These are phyloP conservation scores for Epinephelus cyanopodus DNA, from an alignment of 2,113 vertebrate genomes.

Conservation along the genomic window DNA sequence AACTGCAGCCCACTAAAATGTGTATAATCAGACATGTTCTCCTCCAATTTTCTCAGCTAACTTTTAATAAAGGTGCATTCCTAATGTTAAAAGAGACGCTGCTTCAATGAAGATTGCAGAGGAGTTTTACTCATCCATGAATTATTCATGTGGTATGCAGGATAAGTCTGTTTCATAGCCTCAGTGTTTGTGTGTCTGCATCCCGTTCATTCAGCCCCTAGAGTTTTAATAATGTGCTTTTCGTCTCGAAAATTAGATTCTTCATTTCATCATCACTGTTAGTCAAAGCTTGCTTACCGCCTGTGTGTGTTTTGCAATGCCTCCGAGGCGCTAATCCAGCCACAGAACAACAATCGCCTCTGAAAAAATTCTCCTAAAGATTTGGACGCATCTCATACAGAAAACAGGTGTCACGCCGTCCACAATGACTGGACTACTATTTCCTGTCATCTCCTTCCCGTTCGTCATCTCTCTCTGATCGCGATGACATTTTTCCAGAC, in stretches of 20 bases:
- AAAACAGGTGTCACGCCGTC: background rate
- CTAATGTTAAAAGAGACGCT: slow-evolving; percentile 15
- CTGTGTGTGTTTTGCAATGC: background rate
- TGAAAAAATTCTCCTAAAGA: slow-evolving; percentile 24
- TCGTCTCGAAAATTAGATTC: slow-evolving; percentile 38
- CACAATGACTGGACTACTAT: background rate
- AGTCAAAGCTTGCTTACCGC: slow-evolving; percentile 30
- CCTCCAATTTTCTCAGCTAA: background rate
- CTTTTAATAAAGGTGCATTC: background rate
- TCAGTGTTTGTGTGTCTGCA: background rate
- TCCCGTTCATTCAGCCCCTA: background rate
- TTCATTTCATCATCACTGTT: slow-evolving; percentile 34
- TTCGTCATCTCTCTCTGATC: slow-evolving; percentile 23
- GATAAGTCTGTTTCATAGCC: slow-evolving; percentile 14
- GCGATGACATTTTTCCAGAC: background rate
- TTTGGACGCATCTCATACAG: background rate
- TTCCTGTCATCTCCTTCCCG: slow-evolving; percentile 9
- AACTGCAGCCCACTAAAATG: background rate
- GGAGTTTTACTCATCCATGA: slow-evolving; percentile 23
- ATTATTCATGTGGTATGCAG: slow-evolving; percentile 44
- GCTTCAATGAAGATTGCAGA: slow-evolving; percentile 15
- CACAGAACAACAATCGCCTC: slow-evolving; percentile 10
- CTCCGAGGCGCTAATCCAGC: slow-evolving; percentile 25
- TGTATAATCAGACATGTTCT: background rate
- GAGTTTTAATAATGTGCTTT: slow-evolving; percentile 54